Conservation (phyloP, 2,888 invertebrate species). For the Chloroclysta siterata region DNA sequence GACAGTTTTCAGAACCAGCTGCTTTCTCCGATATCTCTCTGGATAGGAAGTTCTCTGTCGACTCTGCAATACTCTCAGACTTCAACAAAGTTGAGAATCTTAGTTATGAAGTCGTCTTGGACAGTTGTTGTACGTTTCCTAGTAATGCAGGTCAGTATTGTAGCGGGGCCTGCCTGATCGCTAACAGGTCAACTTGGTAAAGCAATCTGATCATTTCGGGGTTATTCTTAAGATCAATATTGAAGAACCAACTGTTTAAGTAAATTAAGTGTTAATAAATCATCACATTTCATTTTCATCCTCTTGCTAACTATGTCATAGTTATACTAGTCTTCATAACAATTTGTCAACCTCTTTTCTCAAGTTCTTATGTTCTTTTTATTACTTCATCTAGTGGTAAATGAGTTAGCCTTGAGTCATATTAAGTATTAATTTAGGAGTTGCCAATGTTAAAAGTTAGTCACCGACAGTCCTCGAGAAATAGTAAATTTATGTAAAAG, state of each 20-base stretch:
- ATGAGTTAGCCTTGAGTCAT: background rate
- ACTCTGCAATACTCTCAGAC: conserved; percentile 68
- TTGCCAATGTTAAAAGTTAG: background rate
- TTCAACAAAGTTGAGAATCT: conserved; percentile 55
- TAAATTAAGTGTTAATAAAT: background rate
- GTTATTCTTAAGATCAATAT: background rate
- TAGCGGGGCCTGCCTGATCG: background rate
- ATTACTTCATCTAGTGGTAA: too few species aligned
- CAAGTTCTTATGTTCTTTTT: too few species aligned
- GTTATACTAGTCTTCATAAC: background rate
- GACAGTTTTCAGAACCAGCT: conserved; percentile 69
- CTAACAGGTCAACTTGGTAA: background rate
- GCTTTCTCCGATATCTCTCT: conserved; percentile 43
- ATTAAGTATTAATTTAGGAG: too few species aligned
- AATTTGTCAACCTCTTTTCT: too few species aligned
- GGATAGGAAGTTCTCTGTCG: conserved; percentile 68
- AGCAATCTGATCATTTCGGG: background rate
- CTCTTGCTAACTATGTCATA: background rate
- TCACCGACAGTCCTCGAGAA: too few species aligned
- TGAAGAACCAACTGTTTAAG: background rate
- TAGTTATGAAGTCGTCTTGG: conserved; percentile 47
- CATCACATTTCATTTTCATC: conserved; percentile 20
- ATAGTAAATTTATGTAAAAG: background rate
- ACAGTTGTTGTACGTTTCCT: conserved; percentile 49
- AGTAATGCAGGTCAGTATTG: conserved; percentile 63